These are phyloP conservation scores for Synanthedon andrenaeformis DNA, from an alignment of 2,888 invertebrate species.

Conservation along the genomic window DNA sequence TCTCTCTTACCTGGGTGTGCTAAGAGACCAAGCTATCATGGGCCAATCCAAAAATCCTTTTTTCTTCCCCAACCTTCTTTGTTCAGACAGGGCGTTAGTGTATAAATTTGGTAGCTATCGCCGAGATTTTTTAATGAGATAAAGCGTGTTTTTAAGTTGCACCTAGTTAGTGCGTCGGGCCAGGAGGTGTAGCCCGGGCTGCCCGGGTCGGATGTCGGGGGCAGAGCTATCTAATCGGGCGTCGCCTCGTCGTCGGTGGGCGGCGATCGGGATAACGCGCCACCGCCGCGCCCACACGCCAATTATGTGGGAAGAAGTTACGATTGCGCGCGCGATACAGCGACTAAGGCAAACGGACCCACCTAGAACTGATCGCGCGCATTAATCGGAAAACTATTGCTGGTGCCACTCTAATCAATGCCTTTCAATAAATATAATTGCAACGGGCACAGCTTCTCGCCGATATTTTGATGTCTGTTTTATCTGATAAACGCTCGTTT, in stretches of 20 bases:
- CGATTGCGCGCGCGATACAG: conserved; percentile 54
- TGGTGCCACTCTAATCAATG: conserved; percentile 46
- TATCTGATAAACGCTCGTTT: background rate
- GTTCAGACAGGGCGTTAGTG: too few species aligned
- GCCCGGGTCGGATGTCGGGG: conserved; percentile 43
- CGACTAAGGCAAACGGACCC: conserved; percentile 49
- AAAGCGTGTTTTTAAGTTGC: conserved; percentile 25
- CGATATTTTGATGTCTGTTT: background rate
- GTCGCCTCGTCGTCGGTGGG: conserved; percentile 60
- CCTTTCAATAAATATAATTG: conserved; percentile 9
- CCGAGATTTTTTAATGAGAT: conserved; percentile 3
- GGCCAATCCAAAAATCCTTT: too few species aligned
- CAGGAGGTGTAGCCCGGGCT: conserved; percentile 37
- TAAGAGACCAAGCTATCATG: too few species aligned
- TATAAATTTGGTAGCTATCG: background rate
- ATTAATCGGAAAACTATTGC: conserved; percentile 54
- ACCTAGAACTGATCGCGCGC: conserved; percentile 41
- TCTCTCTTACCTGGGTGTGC: too few species aligned
- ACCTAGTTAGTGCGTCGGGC: conserved; percentile 17
- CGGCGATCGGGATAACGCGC: conserved; percentile 61
- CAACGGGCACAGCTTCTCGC: background rate
- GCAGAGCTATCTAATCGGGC: conserved; percentile 58
- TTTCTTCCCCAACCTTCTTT: too few species aligned
- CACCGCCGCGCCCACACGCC: conserved; percentile 58
- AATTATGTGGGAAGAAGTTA: conserved; percentile 69